phyloP scores from a whole-genome alignment of 1,140 invertebrate species.

The Drosophila rhopaloa region DNA sequence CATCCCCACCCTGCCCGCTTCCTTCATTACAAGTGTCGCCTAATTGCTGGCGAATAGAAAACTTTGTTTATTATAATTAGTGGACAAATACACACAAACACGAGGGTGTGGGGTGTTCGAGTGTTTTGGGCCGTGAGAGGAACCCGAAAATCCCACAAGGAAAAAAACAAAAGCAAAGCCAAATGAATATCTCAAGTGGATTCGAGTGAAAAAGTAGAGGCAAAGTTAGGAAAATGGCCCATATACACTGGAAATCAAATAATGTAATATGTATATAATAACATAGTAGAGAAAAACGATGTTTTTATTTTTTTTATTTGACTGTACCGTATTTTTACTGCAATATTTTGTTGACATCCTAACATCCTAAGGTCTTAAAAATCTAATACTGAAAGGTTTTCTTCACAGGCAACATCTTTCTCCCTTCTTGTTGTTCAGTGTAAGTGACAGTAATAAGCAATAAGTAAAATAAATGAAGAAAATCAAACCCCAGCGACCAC shows the following conservation, averaged over 20 bases:
- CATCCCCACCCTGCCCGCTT: not conserved
- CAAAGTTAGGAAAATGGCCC: conserved; percentile 7
- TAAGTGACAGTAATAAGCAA: conserved; percentile 30
- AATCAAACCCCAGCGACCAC: conserved; percentile 24
- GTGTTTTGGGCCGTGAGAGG: not conserved
- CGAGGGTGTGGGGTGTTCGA: not conserved
- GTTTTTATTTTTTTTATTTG: too few relatives aligned
- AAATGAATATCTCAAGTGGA: conserved; percentile 41
- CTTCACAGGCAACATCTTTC: too few relatives aligned
- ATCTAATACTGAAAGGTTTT: not conserved
- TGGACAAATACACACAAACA: conserved; percentile 38
- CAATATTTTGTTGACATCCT: not conserved
- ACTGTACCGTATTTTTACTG: not conserved
- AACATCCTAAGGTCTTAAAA: not conserved
- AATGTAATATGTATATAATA: not conserved
- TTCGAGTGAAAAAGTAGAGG: conserved; percentile 17
- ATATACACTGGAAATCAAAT: conserved; percentile 2
- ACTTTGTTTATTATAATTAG: conserved; percentile 66
- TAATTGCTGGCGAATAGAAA: conserved; percentile 50
- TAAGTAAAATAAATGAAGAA: conserved; percentile 23
- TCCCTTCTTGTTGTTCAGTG: not conserved
- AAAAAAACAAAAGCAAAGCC: conserved; percentile 7
- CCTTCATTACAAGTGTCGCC: conserved; percentile 22
- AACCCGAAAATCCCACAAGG: conserved; percentile 15
- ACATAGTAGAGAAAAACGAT: too few relatives aligned